Conservation (phyloP, 2,113 vertebrate genomes). For the Hippocampus comes region DNA sequence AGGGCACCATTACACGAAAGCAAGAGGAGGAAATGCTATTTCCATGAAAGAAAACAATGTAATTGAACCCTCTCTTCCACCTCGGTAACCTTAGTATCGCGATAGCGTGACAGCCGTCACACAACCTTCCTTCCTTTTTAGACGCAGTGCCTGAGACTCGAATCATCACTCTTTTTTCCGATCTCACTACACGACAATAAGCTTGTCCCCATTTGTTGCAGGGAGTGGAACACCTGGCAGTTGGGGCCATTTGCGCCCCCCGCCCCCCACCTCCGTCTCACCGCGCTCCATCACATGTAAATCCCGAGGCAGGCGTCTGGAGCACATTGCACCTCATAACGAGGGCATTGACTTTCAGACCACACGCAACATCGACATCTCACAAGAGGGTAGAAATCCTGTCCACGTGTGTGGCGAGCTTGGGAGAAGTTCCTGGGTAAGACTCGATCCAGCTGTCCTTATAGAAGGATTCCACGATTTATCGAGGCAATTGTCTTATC, state of each 20-base stretch:
- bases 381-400: conserved; percentile 26
- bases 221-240: conserved; percentile 46
- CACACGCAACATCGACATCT: conserved; percentile 57
- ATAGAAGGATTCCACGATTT: background rate
- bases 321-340: conserved; percentile 64
- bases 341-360: conserved; percentile 68
- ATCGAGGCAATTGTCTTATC: background rate
- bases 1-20: background rate
- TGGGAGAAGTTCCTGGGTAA: conserved; percentile 19
- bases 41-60: conserved; percentile 15
- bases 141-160: conserved; percentile 2
- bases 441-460: conserved; percentile 40
- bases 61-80: conserved; percentile 5
- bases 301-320: conserved; percentile 46
- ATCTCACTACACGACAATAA: conserved; percentile 48
- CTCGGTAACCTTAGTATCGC: conserved; percentile 10
- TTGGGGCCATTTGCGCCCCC: conserved; percentile 57
- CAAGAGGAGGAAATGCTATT: background rate
- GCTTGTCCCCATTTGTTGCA: conserved; percentile 17
- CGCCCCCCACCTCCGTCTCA: background rate
- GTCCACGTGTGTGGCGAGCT: conserved; percentile 14
- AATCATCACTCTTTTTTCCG: conserved; percentile 20
- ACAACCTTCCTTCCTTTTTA: conserved; percentile 2
- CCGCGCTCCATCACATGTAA: conserved; percentile 39
- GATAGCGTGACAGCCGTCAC: conserved; percentile 14